A percentile compares a stretch with the other conserved stretches of the same genome.
Evolutionary conservation across 2,113 vertebrate species (phyloP).

Genomic region (Caracal caracal): DNA sequence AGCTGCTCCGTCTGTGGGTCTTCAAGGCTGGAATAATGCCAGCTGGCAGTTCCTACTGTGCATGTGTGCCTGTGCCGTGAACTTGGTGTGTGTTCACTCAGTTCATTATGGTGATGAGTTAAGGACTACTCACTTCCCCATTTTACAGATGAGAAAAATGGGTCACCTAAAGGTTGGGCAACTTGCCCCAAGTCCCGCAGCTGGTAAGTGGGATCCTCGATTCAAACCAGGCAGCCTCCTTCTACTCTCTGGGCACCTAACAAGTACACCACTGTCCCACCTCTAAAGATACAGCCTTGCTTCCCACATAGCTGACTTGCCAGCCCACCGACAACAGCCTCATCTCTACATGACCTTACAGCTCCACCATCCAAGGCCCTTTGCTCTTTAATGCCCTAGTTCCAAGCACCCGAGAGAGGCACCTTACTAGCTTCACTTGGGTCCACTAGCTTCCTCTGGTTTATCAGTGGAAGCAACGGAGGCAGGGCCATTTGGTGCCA

Average conservation of each 20-base stretch:
- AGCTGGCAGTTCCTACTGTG: no score
- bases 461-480: neutral
- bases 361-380: neutral
- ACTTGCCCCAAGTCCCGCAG: neutral
- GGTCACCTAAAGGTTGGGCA: neutral
- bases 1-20: neutral
- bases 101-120: neutral
- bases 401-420: neutral
- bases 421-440: neutral
- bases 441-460: neutral
- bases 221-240: neutral
- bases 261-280: neutral
- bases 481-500: neutral
- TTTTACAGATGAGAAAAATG: conserved; percentile 7
- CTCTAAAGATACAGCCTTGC: neutral
- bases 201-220: neutral
- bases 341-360: neutral
- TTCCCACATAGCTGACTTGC: neutral
- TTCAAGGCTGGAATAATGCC: accelerated
- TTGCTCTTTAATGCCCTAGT: neutral
- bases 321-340: neutral
- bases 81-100: neutral
- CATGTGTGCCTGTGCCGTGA: accelerated
- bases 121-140: neutral
- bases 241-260: neutral